A percentile compares a stretch with the other conserved stretches of the same genome.
These are phyloP conservation scores for Epiblema foenella DNA, from an alignment of 2,888 invertebrate genomes.

Conservation along the genomic window DNA sequence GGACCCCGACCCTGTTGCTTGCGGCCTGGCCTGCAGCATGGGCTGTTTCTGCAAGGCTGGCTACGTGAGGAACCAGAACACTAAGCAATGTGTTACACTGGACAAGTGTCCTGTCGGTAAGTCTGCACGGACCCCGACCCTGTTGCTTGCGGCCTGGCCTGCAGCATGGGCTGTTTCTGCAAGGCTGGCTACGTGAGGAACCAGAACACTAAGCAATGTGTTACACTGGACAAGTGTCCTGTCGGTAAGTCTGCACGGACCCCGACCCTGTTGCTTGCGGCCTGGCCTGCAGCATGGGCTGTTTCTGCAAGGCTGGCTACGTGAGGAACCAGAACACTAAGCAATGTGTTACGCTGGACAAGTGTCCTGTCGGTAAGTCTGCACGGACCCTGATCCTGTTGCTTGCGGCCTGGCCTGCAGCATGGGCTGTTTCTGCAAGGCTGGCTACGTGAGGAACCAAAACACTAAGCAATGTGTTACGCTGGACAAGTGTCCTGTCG, in stretches of 20 bases:
- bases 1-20: slow-evolving; percentile 70
- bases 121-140: slow-evolving; percentile 68
- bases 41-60: slow-evolving; percentile 78
- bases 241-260: slow-evolving; percentile 68
- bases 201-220: slow-evolving; percentile 64
- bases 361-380: slow-evolving; percentile 72
- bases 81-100: slow-evolving; percentile 66
- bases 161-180: slow-evolving; percentile 78
- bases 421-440: slow-evolving; percentile 77
- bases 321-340: slow-evolving; percentile 67
- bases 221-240: slow-evolving; percentile 71
- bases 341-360: slow-evolving; percentile 68
- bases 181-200: slow-evolving; percentile 70
- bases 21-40: slow-evolving; percentile 68
- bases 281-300: slow-evolving; percentile 74
- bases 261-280: slow-evolving; percentile 67
- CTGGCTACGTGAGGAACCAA: slow-evolving; percentile 70
- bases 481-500: slow-evolving; percentile 68
- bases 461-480: slow-evolving; percentile 66
- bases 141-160: slow-evolving; percentile 67
- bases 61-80: slow-evolving; percentile 66
- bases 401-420: slow-evolving; percentile 70
- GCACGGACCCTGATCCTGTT: slow-evolving; percentile 68
- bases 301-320: slow-evolving; percentile 74
- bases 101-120: slow-evolving; percentile 74